phyloP scores from a whole-genome alignment of 2,797 vertebrate genomes.

The Alfaro cultratus region DNA sequence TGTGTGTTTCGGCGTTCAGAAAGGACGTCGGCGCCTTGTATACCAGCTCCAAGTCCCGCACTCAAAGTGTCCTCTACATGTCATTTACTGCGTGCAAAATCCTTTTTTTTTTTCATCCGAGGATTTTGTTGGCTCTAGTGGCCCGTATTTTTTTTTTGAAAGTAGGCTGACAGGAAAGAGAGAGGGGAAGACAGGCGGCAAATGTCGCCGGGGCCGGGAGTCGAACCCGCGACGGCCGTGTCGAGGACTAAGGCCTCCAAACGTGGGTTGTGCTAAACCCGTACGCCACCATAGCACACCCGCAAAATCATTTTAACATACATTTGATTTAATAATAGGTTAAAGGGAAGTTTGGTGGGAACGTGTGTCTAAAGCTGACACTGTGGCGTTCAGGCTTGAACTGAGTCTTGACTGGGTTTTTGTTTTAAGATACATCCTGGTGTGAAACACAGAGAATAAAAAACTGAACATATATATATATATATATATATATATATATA shows the following conservation, averaged over 20 bases:
- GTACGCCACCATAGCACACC: no score
- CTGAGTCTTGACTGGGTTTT: neutral
- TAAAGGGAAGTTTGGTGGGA: conserved; percentile 15
- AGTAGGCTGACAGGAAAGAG: no score
- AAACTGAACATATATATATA: neutral
- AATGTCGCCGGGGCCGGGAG: no score
- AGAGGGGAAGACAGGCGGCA: no score
- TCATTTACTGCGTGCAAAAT: neutral
- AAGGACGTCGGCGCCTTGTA: neutral
- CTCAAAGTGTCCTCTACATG: neutral
- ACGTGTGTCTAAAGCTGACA: neutral
- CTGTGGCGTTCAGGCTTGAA: neutral
- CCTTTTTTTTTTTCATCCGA: no score
- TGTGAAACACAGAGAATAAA: neutral
- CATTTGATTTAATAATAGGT: conserved; percentile 8
- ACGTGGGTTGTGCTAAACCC: no score
- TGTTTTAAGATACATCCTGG: neutral
- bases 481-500: neutral
- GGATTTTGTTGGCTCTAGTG: no score
- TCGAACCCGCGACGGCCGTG: no score
- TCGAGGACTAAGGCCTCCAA: no score
- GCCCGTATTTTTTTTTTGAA: no score
- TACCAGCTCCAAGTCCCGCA: neutral
- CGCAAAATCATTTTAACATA: neutral
- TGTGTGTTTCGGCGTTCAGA: neutral